phyloP scores from a whole-genome alignment of 2,797 vertebrate genomes.

The Schizopygopsis pylzovi region DNA sequence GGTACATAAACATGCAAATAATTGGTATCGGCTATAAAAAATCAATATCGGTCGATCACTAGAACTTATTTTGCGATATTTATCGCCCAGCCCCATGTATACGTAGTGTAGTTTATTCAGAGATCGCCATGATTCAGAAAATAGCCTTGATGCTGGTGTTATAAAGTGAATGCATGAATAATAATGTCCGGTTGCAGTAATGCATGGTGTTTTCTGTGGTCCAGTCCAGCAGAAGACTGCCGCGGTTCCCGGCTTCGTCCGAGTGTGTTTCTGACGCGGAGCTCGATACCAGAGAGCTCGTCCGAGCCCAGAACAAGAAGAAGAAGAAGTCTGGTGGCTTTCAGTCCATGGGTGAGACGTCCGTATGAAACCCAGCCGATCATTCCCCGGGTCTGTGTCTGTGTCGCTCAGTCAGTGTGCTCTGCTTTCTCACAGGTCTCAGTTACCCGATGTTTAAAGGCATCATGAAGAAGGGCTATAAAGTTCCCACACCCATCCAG shows the following conservation, averaged over 20 bases:
- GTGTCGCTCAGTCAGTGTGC: background rate
- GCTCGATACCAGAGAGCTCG: slow-evolving; percentile 87
- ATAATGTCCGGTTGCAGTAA: no score
- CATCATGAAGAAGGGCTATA: slow-evolving; percentile 97
- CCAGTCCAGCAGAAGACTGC: slow-evolving; percentile 71
- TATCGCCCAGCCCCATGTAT: no score
- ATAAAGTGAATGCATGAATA: no score
- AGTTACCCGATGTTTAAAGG: slow-evolving; percentile 94
- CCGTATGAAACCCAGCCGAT: background rate
- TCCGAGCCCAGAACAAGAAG: slow-evolving; percentile 95
- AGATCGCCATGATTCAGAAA: no score
- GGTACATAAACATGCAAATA: no score
- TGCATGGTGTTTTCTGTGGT: background rate
- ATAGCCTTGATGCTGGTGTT: no score
- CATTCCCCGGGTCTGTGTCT: background rate
- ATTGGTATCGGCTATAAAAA: no score
- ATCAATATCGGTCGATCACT: no score
- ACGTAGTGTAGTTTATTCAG: no score
- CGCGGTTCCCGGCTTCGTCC: slow-evolving; percentile 76
- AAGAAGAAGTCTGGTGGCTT: slow-evolving; percentile 99
- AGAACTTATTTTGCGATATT: no score
- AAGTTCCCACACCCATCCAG: slow-evolving; percentile 97
- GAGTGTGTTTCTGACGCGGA: slow-evolving; percentile 87
- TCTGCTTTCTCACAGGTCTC: slow-evolving; percentile 78
- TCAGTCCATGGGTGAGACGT: slow-evolving; percentile 93